A percentile compares a stretch with the other conserved stretches of the same genome.
Evolutionary conservation across 2,113 vertebrate genomes (phyloP).

Genomic region (Oncorhynchus tshawytscha): DNA sequence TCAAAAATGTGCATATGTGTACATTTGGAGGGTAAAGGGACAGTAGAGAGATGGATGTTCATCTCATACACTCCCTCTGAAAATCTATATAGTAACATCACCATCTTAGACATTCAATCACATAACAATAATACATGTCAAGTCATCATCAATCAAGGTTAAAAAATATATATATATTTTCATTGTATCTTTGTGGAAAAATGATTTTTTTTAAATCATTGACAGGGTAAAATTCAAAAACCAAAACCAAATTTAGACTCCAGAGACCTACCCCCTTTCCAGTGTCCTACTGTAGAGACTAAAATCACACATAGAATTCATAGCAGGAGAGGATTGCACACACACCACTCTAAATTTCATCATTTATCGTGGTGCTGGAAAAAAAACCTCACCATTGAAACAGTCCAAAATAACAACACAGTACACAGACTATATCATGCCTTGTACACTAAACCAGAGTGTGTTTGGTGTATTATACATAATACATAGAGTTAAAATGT

Average conservation of each 20-base stretch:
- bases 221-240: constrained; percentile 25
- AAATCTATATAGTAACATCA: constrained; percentile 52
- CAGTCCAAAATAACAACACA: constrained; percentile 61
- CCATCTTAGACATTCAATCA: constrained; percentile 19
- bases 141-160: constrained; percentile 37
- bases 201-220: neutral
- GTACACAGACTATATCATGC: constrained; percentile 36
- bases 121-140: constrained; percentile 14
- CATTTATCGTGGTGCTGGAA: constrained; percentile 11
- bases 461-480: constrained; percentile 53
- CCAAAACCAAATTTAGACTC: constrained; percentile 38
- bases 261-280: constrained; percentile 35
- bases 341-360: constrained; percentile 35
- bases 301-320: constrained; percentile 63
- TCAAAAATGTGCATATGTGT: constrained; percentile 59
- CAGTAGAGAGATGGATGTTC: constrained; percentile 56
- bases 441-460: constrained; percentile 27
- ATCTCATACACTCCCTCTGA: constrained; percentile 65
- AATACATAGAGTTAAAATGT: constrained; percentile 77
- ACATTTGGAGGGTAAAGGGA: constrained; percentile 54
- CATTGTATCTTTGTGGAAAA: constrained; percentile 33
- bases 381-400: constrained; percentile 60
- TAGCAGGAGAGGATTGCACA: constrained; percentile 65
- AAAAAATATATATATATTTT: neutral
- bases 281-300: constrained; percentile 10